Evolutionary conservation across 1,140 invertebrate genomes (phyloP), one percentile per base, ranked within the genome.

Genomic region (Augochlora pura): DNA sequence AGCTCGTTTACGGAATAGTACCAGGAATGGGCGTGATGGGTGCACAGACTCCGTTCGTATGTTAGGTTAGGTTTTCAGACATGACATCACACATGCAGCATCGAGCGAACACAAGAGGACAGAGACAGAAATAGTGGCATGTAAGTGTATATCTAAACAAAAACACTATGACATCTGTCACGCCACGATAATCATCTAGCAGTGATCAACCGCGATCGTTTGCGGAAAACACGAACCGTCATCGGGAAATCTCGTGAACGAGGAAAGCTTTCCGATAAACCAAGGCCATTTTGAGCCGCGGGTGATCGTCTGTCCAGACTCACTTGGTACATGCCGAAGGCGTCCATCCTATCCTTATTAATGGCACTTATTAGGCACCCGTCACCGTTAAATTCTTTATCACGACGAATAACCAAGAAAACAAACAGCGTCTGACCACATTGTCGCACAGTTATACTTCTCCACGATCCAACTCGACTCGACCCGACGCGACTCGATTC

Each of bases 281-380:
- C 88, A 90, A 89, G 88, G 89, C 88, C 89, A 91, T 88, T 88
- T 91, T 89, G 88, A 86, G 80, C 32, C 63, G 68, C 69, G 76
- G 69, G 38, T 54, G 70, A 81, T 71, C 66, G 18, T 70, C 39
- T 39, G 27, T 70, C 71, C 69, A 76, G 81, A 91, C 92, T 93
- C 91, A 93, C 92, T 92, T 92, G 92, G 73, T 92, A 92, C 86
- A 92, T 91, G 87, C 91, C 90, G 86, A 89, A 93, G 87, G 91
- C 88, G 87, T 93, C 92, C 92, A 93, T 93, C 88, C 85, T 71
- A 32, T 54, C 60, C 46, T 73, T 16, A 14, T 10, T 42, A 59
- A 32, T 79, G 60, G 59, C 59, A 71, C 62, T 73, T 27, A 60
- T 52, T 32, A 52, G 49, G 23, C 54, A 49, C 21, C 54, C 38